These are phyloP conservation scores for Oconnorella tubifera DNA, from an alignment of 2,888 invertebrate species.

Conservation along the genomic window DNA sequence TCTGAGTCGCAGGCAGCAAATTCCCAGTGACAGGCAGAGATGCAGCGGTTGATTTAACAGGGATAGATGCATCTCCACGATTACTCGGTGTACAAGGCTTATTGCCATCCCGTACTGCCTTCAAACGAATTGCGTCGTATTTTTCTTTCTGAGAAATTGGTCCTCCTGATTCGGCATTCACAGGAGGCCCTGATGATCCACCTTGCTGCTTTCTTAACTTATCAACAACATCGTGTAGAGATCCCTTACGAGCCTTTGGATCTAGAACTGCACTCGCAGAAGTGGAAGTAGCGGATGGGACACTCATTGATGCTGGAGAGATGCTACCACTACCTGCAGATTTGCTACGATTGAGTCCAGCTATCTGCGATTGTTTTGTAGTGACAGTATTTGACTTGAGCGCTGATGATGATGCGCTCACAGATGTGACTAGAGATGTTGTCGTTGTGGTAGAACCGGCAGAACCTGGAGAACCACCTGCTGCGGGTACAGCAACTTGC, in stretches of 20 bases:
- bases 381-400: not conserved
- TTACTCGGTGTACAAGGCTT: slow-evolving; percentile 12
- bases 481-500: not conserved
- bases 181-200: not conserved
- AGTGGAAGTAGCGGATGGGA: not conserved
- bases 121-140: slow-evolving; percentile 7
- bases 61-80: too few relatives aligned
- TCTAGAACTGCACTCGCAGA: too few relatives aligned
- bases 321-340: not conserved
- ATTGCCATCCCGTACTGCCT: slow-evolving; percentile 13
- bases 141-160: slow-evolving; percentile 4
- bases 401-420: not conserved
- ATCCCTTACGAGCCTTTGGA: slow-evolving; percentile 12
- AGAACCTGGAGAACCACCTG: not conserved
- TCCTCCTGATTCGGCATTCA: not conserved
- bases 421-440: not conserved
- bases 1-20: not conserved
- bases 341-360: not conserved
- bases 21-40: slow-evolving; percentile 13
- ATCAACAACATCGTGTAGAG: slow-evolving; percentile 3
- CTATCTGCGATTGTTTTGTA: not conserved
- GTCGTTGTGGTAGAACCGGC: not conserved
- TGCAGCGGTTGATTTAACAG: slow-evolving; percentile 38
- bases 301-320: too few relatives aligned
- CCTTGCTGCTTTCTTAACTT: slow-evolving; percentile 11